Conservation (phyloP, 2,113 vertebrate species). For the Verasper variegatus region DNA sequence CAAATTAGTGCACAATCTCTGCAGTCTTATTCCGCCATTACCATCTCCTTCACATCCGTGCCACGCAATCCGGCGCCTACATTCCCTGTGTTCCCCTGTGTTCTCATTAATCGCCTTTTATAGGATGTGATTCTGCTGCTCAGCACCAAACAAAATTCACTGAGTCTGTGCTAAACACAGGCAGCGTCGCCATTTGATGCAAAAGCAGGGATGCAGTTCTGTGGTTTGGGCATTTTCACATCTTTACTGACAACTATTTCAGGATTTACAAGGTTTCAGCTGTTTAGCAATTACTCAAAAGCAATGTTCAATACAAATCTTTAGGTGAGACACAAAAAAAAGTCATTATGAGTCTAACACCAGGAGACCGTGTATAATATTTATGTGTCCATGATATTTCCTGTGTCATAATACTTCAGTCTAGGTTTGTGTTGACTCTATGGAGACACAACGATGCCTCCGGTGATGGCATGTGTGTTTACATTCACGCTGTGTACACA, state of each 20-base stretch:
- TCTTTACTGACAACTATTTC: background rate
- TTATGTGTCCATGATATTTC: background rate
- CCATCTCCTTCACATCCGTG: constrained; percentile 39
- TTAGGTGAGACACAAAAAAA: background rate
- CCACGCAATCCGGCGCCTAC: constrained; percentile 56
- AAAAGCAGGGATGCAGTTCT: background rate
- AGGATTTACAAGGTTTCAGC: constrained; percentile 1
- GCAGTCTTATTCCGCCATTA: constrained; percentile 47
- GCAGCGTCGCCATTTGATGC: constrained; percentile 35
- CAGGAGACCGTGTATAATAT: background rate
- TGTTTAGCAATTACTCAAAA: background rate
- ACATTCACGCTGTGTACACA: background rate
- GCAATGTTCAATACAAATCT: background rate
- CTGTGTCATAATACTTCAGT: background rate
- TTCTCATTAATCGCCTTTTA: constrained; percentile 75
- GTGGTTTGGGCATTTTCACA: constrained; percentile 2
- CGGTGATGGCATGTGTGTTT: background rate
- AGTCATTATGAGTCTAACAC: background rate
- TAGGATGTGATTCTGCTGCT: constrained; percentile 56
- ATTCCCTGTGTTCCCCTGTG: constrained; percentile 69
- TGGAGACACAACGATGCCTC: background rate
- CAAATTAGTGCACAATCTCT: constrained; percentile 45
- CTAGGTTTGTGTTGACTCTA: background rate
- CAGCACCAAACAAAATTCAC: constrained; percentile 67
- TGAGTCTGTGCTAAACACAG: constrained; percentile 58